These are phyloP conservation scores for Peucedramus taeniatus DNA, from an alignment of 2,113 vertebrate genomes.

Conservation along the genomic window DNA sequence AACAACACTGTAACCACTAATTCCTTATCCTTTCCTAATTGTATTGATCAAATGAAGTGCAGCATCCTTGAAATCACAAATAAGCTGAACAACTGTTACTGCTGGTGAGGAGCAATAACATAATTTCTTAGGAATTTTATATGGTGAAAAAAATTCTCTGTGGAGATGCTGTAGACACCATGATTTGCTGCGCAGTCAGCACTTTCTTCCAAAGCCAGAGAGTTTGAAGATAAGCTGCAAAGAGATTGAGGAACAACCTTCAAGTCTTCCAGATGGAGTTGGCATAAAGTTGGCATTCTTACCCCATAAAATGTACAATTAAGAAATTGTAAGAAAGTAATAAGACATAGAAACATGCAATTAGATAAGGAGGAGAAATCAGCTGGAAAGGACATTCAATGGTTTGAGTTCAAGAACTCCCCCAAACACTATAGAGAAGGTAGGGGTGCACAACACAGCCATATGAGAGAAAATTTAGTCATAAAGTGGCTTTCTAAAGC, in stretches of 20 bases:
- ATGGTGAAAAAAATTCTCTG: background rate
- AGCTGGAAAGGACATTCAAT: background rate
- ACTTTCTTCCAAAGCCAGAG: background rate
- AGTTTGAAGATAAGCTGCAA: background rate
- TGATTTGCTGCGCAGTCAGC: background rate
- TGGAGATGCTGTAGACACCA: background rate
- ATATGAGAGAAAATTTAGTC: background rate
- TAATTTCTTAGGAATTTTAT: background rate
- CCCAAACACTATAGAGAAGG: background rate
- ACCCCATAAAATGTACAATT: background rate
- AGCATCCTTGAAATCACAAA: background rate
- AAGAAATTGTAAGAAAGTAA: background rate
- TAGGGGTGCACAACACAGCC: background rate
- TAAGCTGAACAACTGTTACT: background rate
- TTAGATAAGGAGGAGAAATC: background rate
- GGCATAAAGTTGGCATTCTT: background rate
- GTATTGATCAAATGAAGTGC: rapidly evolving
- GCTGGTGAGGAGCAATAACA: background rate
- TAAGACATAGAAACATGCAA: background rate
- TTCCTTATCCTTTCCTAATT: background rate
- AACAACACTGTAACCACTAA: background rate
- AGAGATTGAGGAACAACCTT: background rate
- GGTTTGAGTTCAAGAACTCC: background rate
- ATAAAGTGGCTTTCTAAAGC: background rate
- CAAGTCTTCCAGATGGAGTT: background rate